Evolutionary conservation across 2,113 vertebrate species (phyloP), one percentile per base, ranked within the genome.

Genomic region (Phyllostomus discolor): DNA sequence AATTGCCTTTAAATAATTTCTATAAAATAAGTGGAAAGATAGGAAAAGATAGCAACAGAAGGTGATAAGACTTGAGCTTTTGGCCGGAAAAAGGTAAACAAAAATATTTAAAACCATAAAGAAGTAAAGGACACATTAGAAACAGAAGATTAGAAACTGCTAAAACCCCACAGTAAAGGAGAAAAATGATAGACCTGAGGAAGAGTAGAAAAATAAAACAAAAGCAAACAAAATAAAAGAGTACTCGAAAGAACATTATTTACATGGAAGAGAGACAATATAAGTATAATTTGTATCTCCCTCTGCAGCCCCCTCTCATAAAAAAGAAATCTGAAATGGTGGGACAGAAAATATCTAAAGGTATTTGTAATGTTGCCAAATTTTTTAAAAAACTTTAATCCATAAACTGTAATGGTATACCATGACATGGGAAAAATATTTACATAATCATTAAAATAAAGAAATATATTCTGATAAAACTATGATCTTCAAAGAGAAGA

Each of bases 121-220:
- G 7, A 93, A 10, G 17, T 41, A 46, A 92, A 85, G 19, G 41
- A 46, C 41, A 88, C 26, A 69, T 69, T 46, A 57, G 67, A 57
- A 95, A 57, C 4, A 82, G 16, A 92, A 95, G 54, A 92, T 52
- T 73, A 72, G 64, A 88, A 89, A 82, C 2, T 43, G 14, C 28
- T 50, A 20, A 72, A 83, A 89, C 54, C 33, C 48, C 28, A 73
- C 22, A 70, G 38, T 43, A 43, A 57, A 91, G n/a, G 20, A 54
- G 4, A 59, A 41, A 86, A 81, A 46, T 72, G 8, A 86, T 69
- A 69, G n/a, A 7, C 6, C 75, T 86, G 26, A 90, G 41, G 1
- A 57, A 91, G 90, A 90, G 24, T 15, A 95, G 2, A 8, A 95
- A 76, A 95, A 79, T 79, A 28, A 91, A 90, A 81, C 76, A 64